These are phyloP conservation scores for Cataglyphis hispanica DNA, from an alignment of 1,140 invertebrate species.

Conservation along the genomic window DNA sequence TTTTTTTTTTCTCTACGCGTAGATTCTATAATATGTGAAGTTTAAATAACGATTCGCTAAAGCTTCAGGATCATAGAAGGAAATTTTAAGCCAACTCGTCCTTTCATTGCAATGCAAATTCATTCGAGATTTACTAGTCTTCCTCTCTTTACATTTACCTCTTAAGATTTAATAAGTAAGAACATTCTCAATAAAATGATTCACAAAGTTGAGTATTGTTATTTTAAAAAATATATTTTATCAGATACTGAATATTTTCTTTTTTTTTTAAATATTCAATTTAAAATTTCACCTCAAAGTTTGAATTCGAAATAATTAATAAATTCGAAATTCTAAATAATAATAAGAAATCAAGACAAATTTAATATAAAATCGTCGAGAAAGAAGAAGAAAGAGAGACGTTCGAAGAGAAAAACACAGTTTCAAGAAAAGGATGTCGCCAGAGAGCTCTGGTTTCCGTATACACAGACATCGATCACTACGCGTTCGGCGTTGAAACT, in stretches of 20 bases:
- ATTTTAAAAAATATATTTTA: too few relatives aligned
- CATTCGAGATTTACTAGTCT: neutral
- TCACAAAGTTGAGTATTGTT: too few relatives aligned
- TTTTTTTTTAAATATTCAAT: too few relatives aligned
- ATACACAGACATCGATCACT: conserved; percentile 25
- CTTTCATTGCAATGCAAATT: neutral
- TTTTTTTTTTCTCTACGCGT: neutral
- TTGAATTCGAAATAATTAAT: neutral
- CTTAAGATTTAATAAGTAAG: neutral
- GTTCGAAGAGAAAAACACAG: neutral
- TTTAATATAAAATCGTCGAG: neutral
- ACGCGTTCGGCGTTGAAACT: conserved; percentile 2
- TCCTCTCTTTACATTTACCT: neutral
- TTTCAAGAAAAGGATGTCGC: neutral
- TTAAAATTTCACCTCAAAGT: too few relatives aligned
- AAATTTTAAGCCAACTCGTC: neutral
- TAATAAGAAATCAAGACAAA: neutral
- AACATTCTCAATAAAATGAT: neutral
- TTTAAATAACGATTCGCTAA: conserved; percentile 27
- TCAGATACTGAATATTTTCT: too few relatives aligned
- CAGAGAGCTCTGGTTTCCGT: neutral
- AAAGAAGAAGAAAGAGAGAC: too few relatives aligned
- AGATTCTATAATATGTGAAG: neutral
- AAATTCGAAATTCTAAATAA: neutral
- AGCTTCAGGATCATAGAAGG: neutral